These are phyloP conservation scores for Troglohyphantes excavatus DNA, from an alignment of 2,888 invertebrate species.

Conservation along the genomic window DNA sequence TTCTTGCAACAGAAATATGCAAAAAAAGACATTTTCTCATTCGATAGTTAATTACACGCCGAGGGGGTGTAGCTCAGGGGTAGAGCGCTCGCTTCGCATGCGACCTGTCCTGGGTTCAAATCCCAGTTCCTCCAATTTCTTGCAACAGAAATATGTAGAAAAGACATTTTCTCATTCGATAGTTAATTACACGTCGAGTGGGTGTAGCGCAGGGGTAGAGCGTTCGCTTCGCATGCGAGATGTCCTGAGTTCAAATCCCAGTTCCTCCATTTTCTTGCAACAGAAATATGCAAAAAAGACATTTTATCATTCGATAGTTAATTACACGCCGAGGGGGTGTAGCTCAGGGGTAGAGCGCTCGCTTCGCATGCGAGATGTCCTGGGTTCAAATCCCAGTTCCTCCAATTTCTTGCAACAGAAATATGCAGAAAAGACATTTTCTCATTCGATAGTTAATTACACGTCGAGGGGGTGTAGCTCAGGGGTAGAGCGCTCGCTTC, in stretches of 20 bases:
- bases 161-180: no score
- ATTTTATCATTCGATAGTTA: no score
- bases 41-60: no score
- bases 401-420: no score
- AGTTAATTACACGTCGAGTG: no score
- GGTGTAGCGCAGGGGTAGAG: slow-evolving; percentile 12
- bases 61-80: slow-evolving; percentile 46
- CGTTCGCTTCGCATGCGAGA: slow-evolving; percentile 38
- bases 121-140: slow-evolving; percentile 42
- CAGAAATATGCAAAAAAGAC: no score
- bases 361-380: slow-evolving; percentile 48
- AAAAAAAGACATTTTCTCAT: no score
- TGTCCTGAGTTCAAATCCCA: slow-evolving; percentile 29
- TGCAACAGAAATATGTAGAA: no score
- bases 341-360: slow-evolving; percentile 48
- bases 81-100: slow-evolving; percentile 50
- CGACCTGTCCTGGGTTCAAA: slow-evolving; percentile 38
- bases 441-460: no score
- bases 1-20: no score
- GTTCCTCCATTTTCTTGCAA: slow-evolving; percentile 6
- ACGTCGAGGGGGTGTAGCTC: slow-evolving; percentile 31
- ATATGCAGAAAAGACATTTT: no score
- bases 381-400: slow-evolving; percentile 43
- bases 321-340: slow-evolving; percentile 38
- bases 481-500: slow-evolving; percentile 48